Conservation (phyloP, 2,888 invertebrate genomes). For the Mimumesa dahlbomi region DNA sequence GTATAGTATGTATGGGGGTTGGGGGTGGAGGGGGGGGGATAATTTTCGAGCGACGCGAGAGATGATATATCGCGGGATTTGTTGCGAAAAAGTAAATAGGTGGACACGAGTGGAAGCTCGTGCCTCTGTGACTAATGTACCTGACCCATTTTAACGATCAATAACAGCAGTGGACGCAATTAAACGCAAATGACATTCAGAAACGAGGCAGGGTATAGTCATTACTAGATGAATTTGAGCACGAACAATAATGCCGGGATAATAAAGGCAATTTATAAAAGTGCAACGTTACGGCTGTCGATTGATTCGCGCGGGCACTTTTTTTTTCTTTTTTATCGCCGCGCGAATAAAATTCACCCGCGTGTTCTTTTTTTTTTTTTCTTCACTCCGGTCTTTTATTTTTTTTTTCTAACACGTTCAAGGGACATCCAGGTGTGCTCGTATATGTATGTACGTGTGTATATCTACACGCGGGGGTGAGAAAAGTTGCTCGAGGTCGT, state of each 20-base stretch:
- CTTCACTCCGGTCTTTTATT: no score
- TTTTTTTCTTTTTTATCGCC: no score
- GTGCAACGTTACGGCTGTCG: no score
- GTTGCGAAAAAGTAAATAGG: constrained; percentile 27
- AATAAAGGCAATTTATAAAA: constrained; percentile 47
- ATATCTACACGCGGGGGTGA: no score
- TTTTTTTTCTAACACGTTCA: no score
- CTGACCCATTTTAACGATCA: constrained; percentile 55
- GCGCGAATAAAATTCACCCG: neutral
- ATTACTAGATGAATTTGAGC: constrained; percentile 45
- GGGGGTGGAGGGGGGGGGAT: no score
- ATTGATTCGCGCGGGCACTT: no score
- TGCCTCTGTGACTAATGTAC: constrained; percentile 53
- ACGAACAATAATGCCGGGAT: constrained; percentile 33
- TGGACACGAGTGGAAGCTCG: constrained; percentile 13
- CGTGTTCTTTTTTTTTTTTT: constrained; percentile 23
- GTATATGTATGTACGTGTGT: no score
- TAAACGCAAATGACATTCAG: constrained; percentile 57
- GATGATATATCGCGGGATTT: constrained; percentile 6
- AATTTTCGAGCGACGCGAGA: neutral
- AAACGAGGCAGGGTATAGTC: constrained; percentile 34
- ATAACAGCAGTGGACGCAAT: constrained; percentile 57
- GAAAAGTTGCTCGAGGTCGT: no score
- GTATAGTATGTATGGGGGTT: no score
- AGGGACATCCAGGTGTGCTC: no score